Evolutionary conservation across 2,113 vertebrate genomes (phyloP), one percentile per base, ranked within the genome.

Genomic region (Cryptotis parvus): DNA sequence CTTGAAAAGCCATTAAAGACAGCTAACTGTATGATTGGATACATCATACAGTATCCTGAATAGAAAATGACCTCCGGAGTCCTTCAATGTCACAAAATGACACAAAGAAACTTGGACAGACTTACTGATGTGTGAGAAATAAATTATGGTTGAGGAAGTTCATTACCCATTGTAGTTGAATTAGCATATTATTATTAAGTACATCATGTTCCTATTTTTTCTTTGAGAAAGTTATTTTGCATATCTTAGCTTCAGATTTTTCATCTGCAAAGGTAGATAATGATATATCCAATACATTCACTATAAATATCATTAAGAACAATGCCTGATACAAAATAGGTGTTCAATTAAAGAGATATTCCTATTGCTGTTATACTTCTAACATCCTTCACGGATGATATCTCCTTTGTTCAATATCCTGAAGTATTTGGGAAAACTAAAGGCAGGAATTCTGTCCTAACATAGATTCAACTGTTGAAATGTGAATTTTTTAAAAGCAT

Each of bases 161-260:
- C 29, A 35, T 49, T 79, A 87, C n/a, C 41, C 14, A 29, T 68
- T 39, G 16, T 31, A 76, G 35, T 14, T 65, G 55, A 85, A 52
- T 73, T 70, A 78, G 63, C 11, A 87, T 74, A 73, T 6, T 77
- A 10, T 65, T 74, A 74, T 61, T 70, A 81, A 88, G 31, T 10
- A 41, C 15, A 49, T 12, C 70, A 41, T 37, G 37, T 39, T 70
- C 24, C n/a, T 83, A 45, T 31, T 78, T 61, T 39, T 86, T 5
- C 0, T 41, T 80, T 74, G 15, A 31, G 6, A 14, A 89, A 73
- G 11, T 81, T 75, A 76, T 86, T 66, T 74, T 68, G 72, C 10
- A 94, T 76, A 95, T 91, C 31, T 68, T 66, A 81, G 9, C 55
- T 88, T 89, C 77, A 91, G 31, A 45, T 5, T 70, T 95, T 84